Percentiles rank a stretch among this genome's conserved stretches.
Conservation (phyloP, 1,140 invertebrate species). For the Branchinecta lynchi region DNA sequence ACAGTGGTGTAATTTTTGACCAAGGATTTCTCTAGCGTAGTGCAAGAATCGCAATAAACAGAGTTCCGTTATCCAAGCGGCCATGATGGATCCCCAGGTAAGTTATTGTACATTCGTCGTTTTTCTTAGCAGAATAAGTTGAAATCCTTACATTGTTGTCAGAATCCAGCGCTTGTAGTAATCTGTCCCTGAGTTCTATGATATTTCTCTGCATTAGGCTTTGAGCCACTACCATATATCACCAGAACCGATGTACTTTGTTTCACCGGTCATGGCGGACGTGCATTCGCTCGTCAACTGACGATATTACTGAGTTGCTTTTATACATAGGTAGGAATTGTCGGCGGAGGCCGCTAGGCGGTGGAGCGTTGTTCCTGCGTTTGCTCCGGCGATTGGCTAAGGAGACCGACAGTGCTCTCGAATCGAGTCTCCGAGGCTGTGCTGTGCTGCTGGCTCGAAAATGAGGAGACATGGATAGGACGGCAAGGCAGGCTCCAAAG, state of each 20-base stretch:
- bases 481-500: too few species aligned
- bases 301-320: neutral
- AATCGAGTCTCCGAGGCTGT: too few species aligned
- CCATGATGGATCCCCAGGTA: too few species aligned
- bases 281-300: conserved; percentile 11
- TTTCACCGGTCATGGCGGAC: conserved; percentile 6
- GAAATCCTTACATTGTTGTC: conserved; percentile 43
- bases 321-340: neutral
- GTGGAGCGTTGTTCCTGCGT: too few species aligned
- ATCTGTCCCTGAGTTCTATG: conserved; percentile 42
- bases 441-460: too few species aligned
- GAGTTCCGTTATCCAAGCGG: too few species aligned
- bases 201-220: conserved; percentile 7
- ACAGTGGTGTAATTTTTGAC: neutral
- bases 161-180: conserved; percentile 42
- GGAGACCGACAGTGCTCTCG: too few species aligned
- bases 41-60: too few species aligned
- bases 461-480: too few species aligned
- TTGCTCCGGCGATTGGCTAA: too few species aligned
- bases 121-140: conserved; percentile 13
- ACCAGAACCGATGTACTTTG: neutral
- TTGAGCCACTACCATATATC: neutral
- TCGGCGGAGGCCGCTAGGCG: conserved; percentile 1
- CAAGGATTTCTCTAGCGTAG: too few species aligned
- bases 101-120: too few species aligned